Percentiles rank a stretch among this genome's conserved stretches.
Conservation (phyloP, 2,113 vertebrate genomes). For the Upupa epops region DNA sequence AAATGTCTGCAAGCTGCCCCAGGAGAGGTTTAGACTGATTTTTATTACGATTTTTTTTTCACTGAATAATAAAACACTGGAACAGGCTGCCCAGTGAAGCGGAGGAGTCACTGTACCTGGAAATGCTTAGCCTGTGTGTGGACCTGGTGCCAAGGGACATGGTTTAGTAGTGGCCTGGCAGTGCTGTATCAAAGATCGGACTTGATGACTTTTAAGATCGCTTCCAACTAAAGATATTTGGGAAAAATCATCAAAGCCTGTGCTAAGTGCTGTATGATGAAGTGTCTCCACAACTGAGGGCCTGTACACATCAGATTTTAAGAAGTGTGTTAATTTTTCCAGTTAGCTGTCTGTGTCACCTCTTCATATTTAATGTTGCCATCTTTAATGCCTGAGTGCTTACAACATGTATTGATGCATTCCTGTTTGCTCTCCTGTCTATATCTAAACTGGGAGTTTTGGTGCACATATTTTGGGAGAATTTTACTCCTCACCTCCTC, state of each 20-base stretch:
- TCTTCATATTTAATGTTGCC: background rate
- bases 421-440: background rate
- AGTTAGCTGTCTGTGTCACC: background rate
- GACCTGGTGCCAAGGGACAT: no score
- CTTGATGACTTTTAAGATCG: no score
- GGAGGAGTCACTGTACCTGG: no score
- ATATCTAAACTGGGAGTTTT: background rate
- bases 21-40: no score
- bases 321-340: background rate
- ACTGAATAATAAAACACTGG: no score
- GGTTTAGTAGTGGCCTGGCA: no score
- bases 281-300: background rate
- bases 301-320: background rate
- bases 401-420: background rate
- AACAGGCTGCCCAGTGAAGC: no score
- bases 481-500: background rate
- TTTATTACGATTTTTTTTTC: no score
- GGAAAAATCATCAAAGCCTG: rapidly evolving
- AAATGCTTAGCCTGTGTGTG: no score
- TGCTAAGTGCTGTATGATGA: background rate
- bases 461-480: background rate
- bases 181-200: no score
- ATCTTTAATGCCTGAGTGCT: background rate
- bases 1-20: no score
- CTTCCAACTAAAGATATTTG: no score